Evolutionary conservation across 2,797 vertebrate species (phyloP), one percentile per base, ranked within the genome.

Genomic region (Tapirus indicus): DNA sequence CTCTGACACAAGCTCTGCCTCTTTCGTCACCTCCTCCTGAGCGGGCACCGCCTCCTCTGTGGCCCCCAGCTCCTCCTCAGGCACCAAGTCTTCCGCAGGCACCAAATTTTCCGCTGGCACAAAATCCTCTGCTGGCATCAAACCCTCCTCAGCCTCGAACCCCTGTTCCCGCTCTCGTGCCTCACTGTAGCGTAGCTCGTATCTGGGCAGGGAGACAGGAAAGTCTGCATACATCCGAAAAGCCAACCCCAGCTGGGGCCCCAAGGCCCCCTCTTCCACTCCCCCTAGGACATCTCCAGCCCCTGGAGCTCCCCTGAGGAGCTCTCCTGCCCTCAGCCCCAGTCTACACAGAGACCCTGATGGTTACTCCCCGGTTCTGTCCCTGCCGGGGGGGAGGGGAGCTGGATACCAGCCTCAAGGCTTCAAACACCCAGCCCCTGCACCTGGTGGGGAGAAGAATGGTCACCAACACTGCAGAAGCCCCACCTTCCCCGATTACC

Each of bases 361-460:
- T 0, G 60, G 44, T 21, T 60, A n/a, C 64, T 74, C 58, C 78
- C 44, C 41, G 25, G 11, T 14, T 91, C 66, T 68, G 49, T 88
- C 56, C 25, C 99, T n/a, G 87, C 98, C 1, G 0, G 99, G 99
- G 3, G 95, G 16, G 29, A 9, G 0, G 93, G 49, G 0, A 98
- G 75, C 94, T 99, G 99, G 97, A 99, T 99, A 79, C 98, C 99
- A 0, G 99, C 98, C 99, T 99, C 91, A 99, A 99, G 0, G 99
- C 99, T 98, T 99, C 99, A 79, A 99, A 99, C 91, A 99, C 99
- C 0, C 99, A 99, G 98, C 98, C 98, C 2, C 97, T 99, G 93
- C 98, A 99, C 98, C 99, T 99, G 94, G 56, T 11, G 3, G 8
- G 52, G 60, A 86, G 56, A 29, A 68, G 10, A 60, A n/a, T 2